Base-by-base conservation (phyloP, 2,888 invertebrate genomes). In the Drosophila prolongata region DNA sequence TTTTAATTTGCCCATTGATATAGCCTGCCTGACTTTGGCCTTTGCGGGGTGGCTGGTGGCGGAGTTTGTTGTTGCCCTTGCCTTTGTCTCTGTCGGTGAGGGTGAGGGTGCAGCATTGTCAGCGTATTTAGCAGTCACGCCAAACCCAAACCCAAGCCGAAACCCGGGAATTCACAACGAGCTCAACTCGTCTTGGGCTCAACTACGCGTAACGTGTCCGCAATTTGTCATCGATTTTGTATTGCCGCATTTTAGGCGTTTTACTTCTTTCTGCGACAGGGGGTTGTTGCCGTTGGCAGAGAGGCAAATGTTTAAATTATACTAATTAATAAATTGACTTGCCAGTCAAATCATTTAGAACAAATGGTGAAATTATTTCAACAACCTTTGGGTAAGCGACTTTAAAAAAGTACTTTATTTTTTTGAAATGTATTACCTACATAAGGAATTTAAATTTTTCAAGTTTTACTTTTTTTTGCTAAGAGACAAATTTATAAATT, bases 1-100 rank as follows among this genome's bases (percentile, higher is more conserved):
- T 92, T 92, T 92, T 92, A 92, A 92, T 92, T 92, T 92, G 91
- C 92, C 91, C 91, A 92, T 92, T 92, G 92, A 92, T 92, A 91
- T 91, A 87, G 87, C 89, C 89, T 61, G 73, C 62, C 86, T 88
- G 89, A 79, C 88, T 85, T 82, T 71, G 80, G 69, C 83, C 67
- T 71, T 79, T 75, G 59, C 55, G 79, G 82, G 89, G 82, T 82
- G 82, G 89, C 81, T 81, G 81, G 80, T 80, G 65, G 64, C 35
- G 43, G 59, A 46, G 44, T 38, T 70, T 71, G 58, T 53, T 62
- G 65, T 58, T 73, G 72, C 66, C 59, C 68, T 82, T 85, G 77
- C 79, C 69, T 76, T 67, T 66, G n/a, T 16, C 55, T 34, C n/a
- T 2, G n/a, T n/a, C n/a, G 34, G 8, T 11, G 30, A 59, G 62